These are phyloP conservation scores for Orius insidiosus DNA, from an alignment of 1,140 invertebrate species.

Conservation along the genomic window DNA sequence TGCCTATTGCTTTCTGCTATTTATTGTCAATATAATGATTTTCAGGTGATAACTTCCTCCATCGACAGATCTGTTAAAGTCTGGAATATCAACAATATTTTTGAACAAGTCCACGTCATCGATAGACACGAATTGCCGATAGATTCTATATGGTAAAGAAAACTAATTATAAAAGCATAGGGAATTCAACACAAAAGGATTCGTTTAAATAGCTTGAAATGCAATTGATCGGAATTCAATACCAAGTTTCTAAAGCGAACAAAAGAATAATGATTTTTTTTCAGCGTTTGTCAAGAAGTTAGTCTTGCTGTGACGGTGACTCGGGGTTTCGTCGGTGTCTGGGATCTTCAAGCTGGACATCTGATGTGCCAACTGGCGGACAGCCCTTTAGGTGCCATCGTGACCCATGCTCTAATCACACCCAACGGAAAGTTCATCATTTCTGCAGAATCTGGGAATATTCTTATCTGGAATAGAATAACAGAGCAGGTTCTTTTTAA, in stretches of 20 bases:
- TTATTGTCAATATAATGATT: no score
- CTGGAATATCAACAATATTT: constrained; percentile 98
- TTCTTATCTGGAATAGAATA: constrained; percentile 81
- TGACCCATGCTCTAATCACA: constrained; percentile 81
- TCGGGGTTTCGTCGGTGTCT: constrained; percentile 83
- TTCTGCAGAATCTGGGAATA: constrained; percentile 80
- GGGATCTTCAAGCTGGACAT: constrained; percentile 77
- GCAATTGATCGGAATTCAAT: no score
- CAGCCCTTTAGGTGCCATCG: constrained; percentile 82
- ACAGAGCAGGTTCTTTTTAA: constrained; percentile 68
- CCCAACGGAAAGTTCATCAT: constrained; percentile 66
- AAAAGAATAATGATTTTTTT: constrained; percentile 13
- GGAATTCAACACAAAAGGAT: neutral
- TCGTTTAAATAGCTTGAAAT: no score
- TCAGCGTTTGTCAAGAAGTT: constrained; percentile 51
- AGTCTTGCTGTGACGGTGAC: constrained; percentile 73
- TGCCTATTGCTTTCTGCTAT: no score
- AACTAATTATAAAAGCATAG: no score
- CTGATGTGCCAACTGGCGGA: constrained; percentile 74
- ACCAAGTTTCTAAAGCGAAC: no score
- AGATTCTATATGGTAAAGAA: constrained; percentile 64
- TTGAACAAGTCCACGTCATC: constrained; percentile 91
- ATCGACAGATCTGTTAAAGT: constrained; percentile 96
- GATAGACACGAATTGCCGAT: constrained; percentile 91
- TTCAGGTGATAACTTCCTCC: constrained; percentile 77